Base-by-base conservation (phyloP, 1,140 invertebrate species). In the Bombus fervidus region DNA sequence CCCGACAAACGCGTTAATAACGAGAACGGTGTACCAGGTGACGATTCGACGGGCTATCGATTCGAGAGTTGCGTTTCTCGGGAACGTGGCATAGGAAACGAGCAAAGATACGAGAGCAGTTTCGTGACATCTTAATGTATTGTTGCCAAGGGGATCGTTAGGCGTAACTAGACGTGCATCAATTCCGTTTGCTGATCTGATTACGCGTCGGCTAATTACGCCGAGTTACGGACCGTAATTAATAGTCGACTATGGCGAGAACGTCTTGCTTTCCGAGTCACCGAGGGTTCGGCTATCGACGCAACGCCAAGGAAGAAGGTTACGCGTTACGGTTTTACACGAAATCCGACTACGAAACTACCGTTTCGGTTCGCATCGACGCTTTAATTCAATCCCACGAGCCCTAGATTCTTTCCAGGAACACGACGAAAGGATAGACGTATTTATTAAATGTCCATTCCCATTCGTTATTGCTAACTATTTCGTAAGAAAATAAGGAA, bases 141-240 rank as follows among this genome's bases (percentile, higher is more conserved):
- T 92, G 92, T 93, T 92, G 92, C 89, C 93, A 85, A 92, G 93
- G 93, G 93, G 92, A 94, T 94, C 92, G 93, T 94, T 93, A 93
- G 90, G 86, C 86, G 89, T 89, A 92, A 92, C 91, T 91, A 93
- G 93, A 94, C 93, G 91, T 89, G 93, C 93, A 94, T 93, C 91
- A 90, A 83, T 78, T 89, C 87, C 77, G 69, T 90, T 92, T 92
- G 90, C 85, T 88, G 92, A 93, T 93, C 92, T 91, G 93, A 94
- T 94, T 94, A 93, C 87, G 86, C 81, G 80, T 66, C 81, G 89
- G 78, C 93, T 94, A 93, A 94, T 94, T 94, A 94, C 94, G 92
- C 92, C 92, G 93, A 90, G 92, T 94, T 91, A 80, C 88, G 83
- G 69, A 28, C 85, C 78, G 82, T 93, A 94, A 94, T 94, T 93